Evolutionary conservation across 2,888 invertebrate species (phyloP).

Genomic region (Bellardia pandia): DNA sequence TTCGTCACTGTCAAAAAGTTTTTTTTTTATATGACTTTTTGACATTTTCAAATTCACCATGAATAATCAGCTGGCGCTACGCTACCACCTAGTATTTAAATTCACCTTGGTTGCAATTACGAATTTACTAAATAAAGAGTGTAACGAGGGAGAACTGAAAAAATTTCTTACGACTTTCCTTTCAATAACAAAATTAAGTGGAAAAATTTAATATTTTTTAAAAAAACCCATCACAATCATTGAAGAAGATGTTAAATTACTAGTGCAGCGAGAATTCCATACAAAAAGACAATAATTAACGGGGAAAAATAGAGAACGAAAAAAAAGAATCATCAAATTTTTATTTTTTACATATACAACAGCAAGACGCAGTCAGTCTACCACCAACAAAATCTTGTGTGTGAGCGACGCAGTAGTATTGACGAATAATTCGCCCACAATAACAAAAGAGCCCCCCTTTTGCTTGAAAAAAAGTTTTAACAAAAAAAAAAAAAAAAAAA

Average conservation of each 20-base stretch:
- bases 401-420: conserved; percentile 64
- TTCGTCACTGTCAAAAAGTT: no score
- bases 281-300: conserved; percentile 54
- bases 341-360: conserved; percentile 61
- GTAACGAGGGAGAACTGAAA: conserved; percentile 53
- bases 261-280: conserved; percentile 42
- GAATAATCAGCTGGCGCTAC: no score
- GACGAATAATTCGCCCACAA: conserved; percentile 69
- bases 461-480: conserved; percentile 49
- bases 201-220: conserved; percentile 19
- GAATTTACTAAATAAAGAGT: conserved; percentile 68
- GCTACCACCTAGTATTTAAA: no score
- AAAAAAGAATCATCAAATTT: conserved; percentile 45
- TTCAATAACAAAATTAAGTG: conserved; percentile 56
- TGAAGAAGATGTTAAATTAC: conserved; percentile 53
- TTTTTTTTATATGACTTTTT: no score
- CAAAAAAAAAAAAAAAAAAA: conserved; percentile 33
- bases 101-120: conserved; percentile 58
- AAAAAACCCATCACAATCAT: conserved; percentile 19
- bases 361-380: conserved; percentile 69
- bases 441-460: conserved; percentile 67
- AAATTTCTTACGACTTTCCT: conserved; percentile 62
- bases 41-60: no score
- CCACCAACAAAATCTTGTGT: conserved; percentile 65
- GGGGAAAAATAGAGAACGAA: conserved; percentile 42